A percentile compares a stretch with the other conserved stretches of the same genome.
Conservation (phyloP, 2,888 invertebrate species). For the Miltochrista miniata region DNA sequence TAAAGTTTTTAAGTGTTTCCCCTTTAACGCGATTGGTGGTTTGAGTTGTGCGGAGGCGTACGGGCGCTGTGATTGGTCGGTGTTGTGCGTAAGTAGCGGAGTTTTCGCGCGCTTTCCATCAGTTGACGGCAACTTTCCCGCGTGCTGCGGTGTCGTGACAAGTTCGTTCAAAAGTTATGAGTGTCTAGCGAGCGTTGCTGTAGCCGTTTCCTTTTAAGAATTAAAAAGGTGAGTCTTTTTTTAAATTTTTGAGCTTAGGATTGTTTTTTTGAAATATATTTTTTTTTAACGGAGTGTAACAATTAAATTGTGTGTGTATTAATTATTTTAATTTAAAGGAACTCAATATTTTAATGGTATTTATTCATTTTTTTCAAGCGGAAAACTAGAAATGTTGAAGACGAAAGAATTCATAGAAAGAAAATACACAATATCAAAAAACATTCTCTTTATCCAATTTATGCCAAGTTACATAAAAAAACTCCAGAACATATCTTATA, state of each 20-base stretch:
- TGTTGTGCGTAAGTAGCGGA: conserved; percentile 63
- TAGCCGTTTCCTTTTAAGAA: conserved; percentile 24
- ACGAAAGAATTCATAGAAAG: too few species aligned
- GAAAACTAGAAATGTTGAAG: too few species aligned
- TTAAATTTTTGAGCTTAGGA: not conserved
- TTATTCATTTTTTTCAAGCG: too few species aligned
- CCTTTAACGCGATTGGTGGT: conserved; percentile 64
- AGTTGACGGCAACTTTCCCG: conserved; percentile 68
- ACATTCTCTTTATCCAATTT: too few species aligned
- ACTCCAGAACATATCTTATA: too few species aligned
- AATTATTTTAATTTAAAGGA: too few species aligned
- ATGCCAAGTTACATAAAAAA: too few species aligned
- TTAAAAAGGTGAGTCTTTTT: conserved; percentile 43
- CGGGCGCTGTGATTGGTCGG: conserved; percentile 60
- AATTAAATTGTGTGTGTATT: too few species aligned
- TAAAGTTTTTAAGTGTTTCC: conserved; percentile 75
- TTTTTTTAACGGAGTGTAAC: too few species aligned
- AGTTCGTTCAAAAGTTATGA: conserved; percentile 60
- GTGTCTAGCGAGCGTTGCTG: conserved; percentile 42
- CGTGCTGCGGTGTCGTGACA: conserved; percentile 42
- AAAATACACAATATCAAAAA: not conserved
- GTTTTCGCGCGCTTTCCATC: conserved; percentile 77
- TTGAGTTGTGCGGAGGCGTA: conserved; percentile 61
- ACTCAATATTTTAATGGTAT: too few species aligned
- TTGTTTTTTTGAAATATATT: not conserved